Percentiles rank a stretch among this genome's conserved stretches.
Evolutionary conservation across 2,113 vertebrate species (phyloP).

Genomic region (Ailurus styani): DNA sequence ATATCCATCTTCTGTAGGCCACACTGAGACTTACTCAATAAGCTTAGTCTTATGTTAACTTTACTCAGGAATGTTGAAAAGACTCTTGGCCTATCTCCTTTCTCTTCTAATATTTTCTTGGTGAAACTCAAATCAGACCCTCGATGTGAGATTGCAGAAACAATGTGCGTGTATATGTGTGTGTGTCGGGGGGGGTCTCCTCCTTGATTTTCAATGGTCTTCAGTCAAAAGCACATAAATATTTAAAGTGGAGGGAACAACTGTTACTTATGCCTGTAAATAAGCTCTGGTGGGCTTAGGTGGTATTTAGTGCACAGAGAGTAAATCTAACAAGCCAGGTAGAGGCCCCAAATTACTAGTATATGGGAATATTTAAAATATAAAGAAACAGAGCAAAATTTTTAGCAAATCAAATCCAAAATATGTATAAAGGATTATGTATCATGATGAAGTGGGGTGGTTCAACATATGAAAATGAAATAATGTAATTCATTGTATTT

Average conservation of each 20-base stretch:
- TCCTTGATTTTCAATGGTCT: background rate
- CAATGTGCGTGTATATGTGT: background rate
- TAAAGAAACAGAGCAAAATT: background rate
- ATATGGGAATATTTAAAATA: background rate
- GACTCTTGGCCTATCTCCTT: background rate
- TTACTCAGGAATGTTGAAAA: background rate
- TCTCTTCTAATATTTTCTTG: background rate
- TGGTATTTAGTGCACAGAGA: background rate
- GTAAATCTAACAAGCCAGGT: background rate
- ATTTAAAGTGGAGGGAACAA: background rate
- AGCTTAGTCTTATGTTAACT: background rate
- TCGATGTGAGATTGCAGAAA: background rate
- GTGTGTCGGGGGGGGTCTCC: background rate
- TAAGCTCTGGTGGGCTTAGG: background rate
- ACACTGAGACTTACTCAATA: background rate
- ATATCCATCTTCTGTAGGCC: background rate
- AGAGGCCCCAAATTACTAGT: background rate
- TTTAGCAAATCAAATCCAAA: background rate
- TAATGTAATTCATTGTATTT: background rate
- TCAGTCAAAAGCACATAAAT: background rate
- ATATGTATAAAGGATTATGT: background rate
- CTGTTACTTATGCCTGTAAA: background rate
- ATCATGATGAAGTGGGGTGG: background rate
- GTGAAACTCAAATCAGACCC: background rate
- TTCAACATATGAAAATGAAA: slow-evolving; percentile 39